Base-by-base conservation (phyloP, 2,888 invertebrate genomes). In the Drosophila heteroneura region DNA sequence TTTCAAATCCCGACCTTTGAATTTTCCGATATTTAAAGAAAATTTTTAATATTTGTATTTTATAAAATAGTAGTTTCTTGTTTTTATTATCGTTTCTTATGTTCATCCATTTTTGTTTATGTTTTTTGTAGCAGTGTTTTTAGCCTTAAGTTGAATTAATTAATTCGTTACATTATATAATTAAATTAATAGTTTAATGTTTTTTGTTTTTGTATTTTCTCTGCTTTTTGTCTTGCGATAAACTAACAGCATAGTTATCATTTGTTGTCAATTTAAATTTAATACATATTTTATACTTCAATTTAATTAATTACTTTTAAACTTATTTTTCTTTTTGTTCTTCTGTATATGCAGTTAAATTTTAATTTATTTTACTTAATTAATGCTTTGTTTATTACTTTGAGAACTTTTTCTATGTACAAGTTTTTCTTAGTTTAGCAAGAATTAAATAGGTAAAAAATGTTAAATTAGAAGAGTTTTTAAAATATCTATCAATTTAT, bases 181-280 rank as follows among this genome's bases (percentile, higher is more conserved):
- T 89, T 91, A 91, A 90, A 91, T 91, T 91, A 91, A 91, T 91
- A 91, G 91, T 91, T 88, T 86, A 90, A 84, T 89, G 81, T 84
- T 82, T 90, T 84, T 87, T 90, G 82, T 83, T 84, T 84, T 77
- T 79, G 75, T 76, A 71, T 74, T 76, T 65, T 35, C 10, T 80
- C 61, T 74, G 54, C 52, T 57, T 16, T 56, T 64, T 66, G 58
- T 70, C 53, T 66, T 56, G 74, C 77, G 71, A 77, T 82, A 76
- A 90, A 83, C 82, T 76, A 86, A 86, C 76, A 74, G 87, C 87
- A 72, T 76, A 85, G 77, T 81, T 78, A 65, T 59, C 59, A 49
- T 73, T 65, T 76, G 57, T 69, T 73, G 37, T 86, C 67, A 79
- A 79, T 84, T 77, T 68, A 68, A 70, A 75, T 89, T 84, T 67